phyloP scores from a whole-genome alignment of 1,140 invertebrate genomes.

The Brachionus manjavacas region DNA sequence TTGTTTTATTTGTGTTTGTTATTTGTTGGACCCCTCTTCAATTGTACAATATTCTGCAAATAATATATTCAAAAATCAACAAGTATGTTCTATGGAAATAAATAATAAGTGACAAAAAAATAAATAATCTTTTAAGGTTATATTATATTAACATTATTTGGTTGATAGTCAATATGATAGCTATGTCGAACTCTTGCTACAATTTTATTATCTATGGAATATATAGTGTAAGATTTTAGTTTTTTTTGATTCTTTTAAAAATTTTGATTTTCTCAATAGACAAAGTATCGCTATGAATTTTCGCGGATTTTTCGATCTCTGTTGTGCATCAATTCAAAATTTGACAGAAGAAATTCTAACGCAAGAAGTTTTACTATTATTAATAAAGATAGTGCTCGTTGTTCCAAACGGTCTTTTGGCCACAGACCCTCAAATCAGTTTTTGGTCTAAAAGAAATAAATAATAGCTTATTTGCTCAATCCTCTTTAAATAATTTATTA shows the following conservation, averaged over 20 bases:
- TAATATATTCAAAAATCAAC: neutral
- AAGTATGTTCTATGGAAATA: too few species aligned
- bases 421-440: neutral
- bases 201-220: slow-evolving; percentile 80
- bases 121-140: too few species aligned
- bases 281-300: neutral
- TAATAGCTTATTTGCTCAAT: neutral
- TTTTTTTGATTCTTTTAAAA: neutral
- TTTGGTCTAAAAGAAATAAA: neutral
- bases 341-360: neutral
- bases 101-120: too few species aligned
- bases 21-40: slow-evolving; percentile 60
- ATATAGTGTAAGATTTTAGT: slow-evolving; percentile 67
- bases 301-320: neutral
- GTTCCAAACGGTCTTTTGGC: neutral
- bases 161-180: slow-evolving; percentile 76
- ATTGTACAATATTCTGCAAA: slow-evolving; percentile 47
- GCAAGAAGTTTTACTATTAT: neutral
- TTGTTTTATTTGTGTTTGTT: slow-evolving; percentile 58
- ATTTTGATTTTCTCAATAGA: neutral
- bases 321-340: neutral
- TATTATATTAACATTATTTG: slow-evolving; percentile 51
- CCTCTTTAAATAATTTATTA: too few species aligned
- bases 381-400: neutral
- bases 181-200: slow-evolving; percentile 78